Evolutionary conservation across 2,888 invertebrate species (phyloP), one percentile per base, ranked within the genome.

Genomic region (Polietes domitor): DNA sequence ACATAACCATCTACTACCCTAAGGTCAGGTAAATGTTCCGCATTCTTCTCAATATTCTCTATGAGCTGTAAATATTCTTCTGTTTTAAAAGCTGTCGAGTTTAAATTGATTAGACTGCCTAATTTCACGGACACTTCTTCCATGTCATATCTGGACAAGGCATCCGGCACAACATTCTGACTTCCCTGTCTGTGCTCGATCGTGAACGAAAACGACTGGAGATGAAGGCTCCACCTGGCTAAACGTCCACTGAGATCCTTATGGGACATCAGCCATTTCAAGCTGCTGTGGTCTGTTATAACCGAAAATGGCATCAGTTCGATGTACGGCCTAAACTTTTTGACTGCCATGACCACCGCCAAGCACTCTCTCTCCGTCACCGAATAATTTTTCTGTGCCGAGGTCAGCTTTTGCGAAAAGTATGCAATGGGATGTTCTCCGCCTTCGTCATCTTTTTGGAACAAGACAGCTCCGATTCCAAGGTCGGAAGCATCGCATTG

Each of bases 201-300:
- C 72, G 15, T 17, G 6, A 50, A 50, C 2, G 50, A n/a, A 17
- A 17, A 50, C 12, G 47, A 12, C 12, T 47, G 47, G 2, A 17
- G 28, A n/a, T n/a, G n/a, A n/a, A n/a, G n/a, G n/a, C 77, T 78
- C 77, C 77, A 78, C 6, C 72, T 28, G 0, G 72, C 78, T 37
- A 72, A 50, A 15, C 50, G 15, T 50, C 50, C 50, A 19, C 50
- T 50, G n/a, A 50, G 50, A 50, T 32, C 32, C 32, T 7, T 32
- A 32, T 32, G n/a, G n/a, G n/a, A n/a, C n/a, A n/a, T n/a, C n/a
- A n/a, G n/a, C n/a, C n/a, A n/a, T n/a, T n/a, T n/a, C n/a, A n/a
- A n/a, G n/a, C n/a, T n/a, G n/a, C n/a, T n/a, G n/a, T n/a, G n/a
- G n/a, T n/a, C n/a, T n/a, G n/a, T n/a, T n/a, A n/a, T n/a, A n/a